A percentile compares a stretch with the other conserved stretches of the same genome.
These are phyloP conservation scores for Drosophila limbata DNA, from an alignment of 2,888 invertebrate species.

Conservation along the genomic window DNA sequence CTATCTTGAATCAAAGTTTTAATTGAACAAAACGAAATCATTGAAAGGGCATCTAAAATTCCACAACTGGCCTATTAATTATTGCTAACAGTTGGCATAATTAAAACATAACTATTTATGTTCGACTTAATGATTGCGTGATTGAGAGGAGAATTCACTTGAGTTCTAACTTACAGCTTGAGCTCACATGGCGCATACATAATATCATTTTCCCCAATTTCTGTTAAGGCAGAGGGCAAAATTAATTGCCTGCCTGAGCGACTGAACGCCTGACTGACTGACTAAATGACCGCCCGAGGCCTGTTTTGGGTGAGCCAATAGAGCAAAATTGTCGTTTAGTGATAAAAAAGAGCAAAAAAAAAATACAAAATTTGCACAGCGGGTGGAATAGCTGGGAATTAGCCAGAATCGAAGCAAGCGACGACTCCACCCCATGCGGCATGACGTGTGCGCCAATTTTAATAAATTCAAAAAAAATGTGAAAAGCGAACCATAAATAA, in stretches of 20 bases:
- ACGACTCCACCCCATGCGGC: constrained; percentile 26
- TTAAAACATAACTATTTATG: constrained; percentile 30
- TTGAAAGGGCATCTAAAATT: constrained; percentile 24
- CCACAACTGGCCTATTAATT: constrained; percentile 34
- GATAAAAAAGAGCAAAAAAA: constrained; percentile 20
- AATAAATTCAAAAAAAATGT: constrained; percentile 13
- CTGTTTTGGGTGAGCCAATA: constrained; percentile 64
- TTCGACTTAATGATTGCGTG: constrained; percentile 48
- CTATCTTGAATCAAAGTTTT: background rate
- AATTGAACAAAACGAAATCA: constrained; percentile 38
- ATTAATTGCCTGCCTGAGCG: constrained; percentile 65
- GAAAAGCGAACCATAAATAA: constrained; percentile 5
- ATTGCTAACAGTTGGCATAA: constrained; percentile 40
- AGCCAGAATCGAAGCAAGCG: constrained; percentile 35
- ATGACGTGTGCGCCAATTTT: constrained; percentile 64
- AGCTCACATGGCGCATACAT: constrained; percentile 69
- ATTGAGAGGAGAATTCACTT: constrained; percentile 34
- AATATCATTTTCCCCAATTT: constrained; percentile 45
- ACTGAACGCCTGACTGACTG: constrained; percentile 11
- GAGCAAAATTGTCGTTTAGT: constrained; percentile 67
- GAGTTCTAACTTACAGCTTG: constrained; percentile 26
- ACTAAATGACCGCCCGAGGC: constrained; percentile 35
- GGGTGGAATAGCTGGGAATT: constrained; percentile 49
- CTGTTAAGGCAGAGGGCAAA: constrained; percentile 37
- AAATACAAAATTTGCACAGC: constrained; percentile 22